Evolutionary conservation across 2,113 vertebrate species (phyloP).

Genomic region (Toxotes chatareus): DNA sequence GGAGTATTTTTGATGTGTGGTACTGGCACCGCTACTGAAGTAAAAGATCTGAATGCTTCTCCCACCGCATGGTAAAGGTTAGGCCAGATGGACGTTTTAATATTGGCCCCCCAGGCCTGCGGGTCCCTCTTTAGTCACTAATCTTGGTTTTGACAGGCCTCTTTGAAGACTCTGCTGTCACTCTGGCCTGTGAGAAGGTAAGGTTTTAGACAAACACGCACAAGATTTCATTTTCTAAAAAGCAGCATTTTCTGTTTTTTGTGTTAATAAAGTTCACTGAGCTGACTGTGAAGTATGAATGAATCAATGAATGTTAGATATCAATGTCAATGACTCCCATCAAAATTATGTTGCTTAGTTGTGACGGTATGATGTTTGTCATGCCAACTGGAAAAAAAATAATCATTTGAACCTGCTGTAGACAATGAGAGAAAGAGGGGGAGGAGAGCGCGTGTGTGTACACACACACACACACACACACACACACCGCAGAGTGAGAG

Average conservation of each 20-base stretch:
- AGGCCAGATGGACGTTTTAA: background rate
- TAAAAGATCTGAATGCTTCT: background rate
- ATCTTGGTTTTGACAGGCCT: conserved; percentile 16
- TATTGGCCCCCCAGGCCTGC: background rate
- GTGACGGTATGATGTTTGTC: background rate
- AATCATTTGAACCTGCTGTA: conserved; percentile 17
- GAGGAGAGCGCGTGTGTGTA: background rate
- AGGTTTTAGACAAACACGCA: background rate
- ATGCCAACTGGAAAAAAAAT: background rate
- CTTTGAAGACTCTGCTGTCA: conserved; percentile 37
- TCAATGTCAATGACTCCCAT: background rate
- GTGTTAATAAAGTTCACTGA: background rate
- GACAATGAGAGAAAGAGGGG: conserved; percentile 19
- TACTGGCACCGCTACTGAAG: background rate
- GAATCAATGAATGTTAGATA: background rate
- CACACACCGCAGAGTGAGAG: conserved; percentile 28
- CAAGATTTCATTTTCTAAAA: background rate
- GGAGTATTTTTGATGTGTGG: background rate
- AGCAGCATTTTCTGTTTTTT: background rate
- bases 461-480: conserved; percentile 5
- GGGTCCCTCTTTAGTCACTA: conserved; percentile 10
- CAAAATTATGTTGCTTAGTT: background rate
- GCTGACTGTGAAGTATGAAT: background rate
- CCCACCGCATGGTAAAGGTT: background rate
- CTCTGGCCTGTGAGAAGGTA: background rate